A percentile compares a stretch with the other conserved stretches of the same genome.
Evolutionary conservation across 2,888 invertebrate species (phyloP).

Genomic region (Capitulum mitella): DNA sequence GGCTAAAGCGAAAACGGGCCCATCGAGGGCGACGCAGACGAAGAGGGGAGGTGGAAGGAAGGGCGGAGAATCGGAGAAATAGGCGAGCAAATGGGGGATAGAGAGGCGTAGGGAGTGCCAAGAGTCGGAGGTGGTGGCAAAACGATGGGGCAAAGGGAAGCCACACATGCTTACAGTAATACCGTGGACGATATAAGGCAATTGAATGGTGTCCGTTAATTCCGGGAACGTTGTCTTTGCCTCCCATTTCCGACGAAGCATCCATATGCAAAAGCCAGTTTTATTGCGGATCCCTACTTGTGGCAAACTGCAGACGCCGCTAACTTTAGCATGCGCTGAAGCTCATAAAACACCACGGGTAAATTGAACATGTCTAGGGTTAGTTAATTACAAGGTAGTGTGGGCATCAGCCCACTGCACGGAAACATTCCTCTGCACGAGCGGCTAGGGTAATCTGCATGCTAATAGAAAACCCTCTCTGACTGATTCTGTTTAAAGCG

Average conservation of each 20-base stretch:
- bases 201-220: too few relatives aligned
- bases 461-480: neutral
- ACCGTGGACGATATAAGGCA: too few relatives aligned
- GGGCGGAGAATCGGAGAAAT: neutral
- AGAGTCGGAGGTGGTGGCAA: too few relatives aligned
- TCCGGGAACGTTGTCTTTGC: too few relatives aligned
- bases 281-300: too few relatives aligned
- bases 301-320: too few relatives aligned
- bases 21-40: neutral
- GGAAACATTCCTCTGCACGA: neutral
- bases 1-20: neutral
- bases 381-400: conserved; percentile 1
- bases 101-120: too few relatives aligned
- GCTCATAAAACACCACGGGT: neutral
- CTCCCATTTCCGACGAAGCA: too few relatives aligned
- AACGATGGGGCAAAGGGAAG: too few relatives aligned
- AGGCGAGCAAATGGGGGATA: neutral
- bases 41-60: neutral
- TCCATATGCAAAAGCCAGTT: too few relatives aligned
- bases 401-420: neutral
- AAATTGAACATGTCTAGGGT: neutral
- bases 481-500: too few relatives aligned
- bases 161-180: too few relatives aligned
- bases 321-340: neutral
- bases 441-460: neutral